Base-by-base conservation (phyloP, 2,797 vertebrate species). In the Sebastes itinus region DNA sequence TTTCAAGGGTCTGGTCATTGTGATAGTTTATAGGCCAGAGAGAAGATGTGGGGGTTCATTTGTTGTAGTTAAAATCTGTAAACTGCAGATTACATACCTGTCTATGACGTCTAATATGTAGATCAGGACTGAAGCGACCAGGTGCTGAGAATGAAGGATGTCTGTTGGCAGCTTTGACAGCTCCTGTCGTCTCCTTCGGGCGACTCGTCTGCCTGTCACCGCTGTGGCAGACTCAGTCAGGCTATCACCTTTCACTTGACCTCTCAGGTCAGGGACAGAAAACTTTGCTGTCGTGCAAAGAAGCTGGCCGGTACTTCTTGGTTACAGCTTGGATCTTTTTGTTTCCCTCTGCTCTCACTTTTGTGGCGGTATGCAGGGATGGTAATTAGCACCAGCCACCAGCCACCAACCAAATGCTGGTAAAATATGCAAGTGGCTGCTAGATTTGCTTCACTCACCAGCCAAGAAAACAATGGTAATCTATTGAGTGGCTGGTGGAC, bases 241-340 rank as follows among this genome's bases (percentile, higher is more conserved):
- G 63, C 54, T 76, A 81, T 88, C 82, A 22, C 54, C 65, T 82
- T 88, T 88, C 78, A 28, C 76, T 75, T 68, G 84, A 90, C 83
- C 87, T 70, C 35, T 30, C 16, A 8, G 80, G 71, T 84, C 83
- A 76, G 49, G 28, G 71, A 30, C 64, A 8, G 22, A 65, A 64
- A 46, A 56, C 28, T 25, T 20, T 2, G 63, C 68, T 27, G 6
- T 8, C 3, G 55, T 46, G 42, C 16, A 22, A 32, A 42, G 33
- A 25, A n/a, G 56, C 65, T 25, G 20, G 33, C 68, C 5, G 0
- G 6, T 14, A 4, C 6, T 8, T 28, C 52, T 7, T 14, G 5
- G 35, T 76, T 22, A 10, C 25, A 62, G 59, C 56, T 27, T 7
- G 2, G 22, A 4, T 63, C 3, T 25, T 16, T 23, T 55, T 72